Percentiles rank a stretch among this genome's conserved stretches.
Conservation (phyloP, 1,140 invertebrate genomes). For the Berghia stephanieae region DNA sequence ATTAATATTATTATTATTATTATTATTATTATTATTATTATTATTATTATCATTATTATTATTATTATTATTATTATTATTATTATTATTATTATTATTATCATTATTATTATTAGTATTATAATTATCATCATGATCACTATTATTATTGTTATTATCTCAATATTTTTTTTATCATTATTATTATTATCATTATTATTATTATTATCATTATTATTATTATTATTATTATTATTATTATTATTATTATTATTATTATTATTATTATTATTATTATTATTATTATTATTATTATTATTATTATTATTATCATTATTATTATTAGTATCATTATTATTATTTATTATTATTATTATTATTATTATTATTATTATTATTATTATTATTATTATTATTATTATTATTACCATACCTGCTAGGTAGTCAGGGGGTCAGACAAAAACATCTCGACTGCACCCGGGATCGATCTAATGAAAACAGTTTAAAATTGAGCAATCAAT, state of each 20-base stretch:
- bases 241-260: constrained; percentile 26
- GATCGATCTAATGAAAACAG: too few relatives aligned
- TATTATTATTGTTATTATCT: too few relatives aligned
- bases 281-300: not conserved
- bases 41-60: not conserved
- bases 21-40: too few relatives aligned
- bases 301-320: constrained; percentile 34
- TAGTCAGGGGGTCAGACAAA: too few relatives aligned
- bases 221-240: constrained; percentile 25
- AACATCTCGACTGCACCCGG: too few relatives aligned
- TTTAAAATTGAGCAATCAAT: too few relatives aligned
- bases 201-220: constrained; percentile 24
- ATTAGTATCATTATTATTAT: constrained; percentile 26
- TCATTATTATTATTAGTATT: too few relatives aligned
- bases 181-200: constrained; percentile 22
- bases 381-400: constrained; percentile 23
- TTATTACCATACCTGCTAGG: constrained; percentile 50
- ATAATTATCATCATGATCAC: too few relatives aligned
- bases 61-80: not conserved
- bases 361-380: not conserved
- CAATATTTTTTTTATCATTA: too few relatives aligned
- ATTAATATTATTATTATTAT: too few relatives aligned
- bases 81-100: constrained; percentile 21
- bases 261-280: constrained; percentile 9
- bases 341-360: constrained; percentile 28